phyloP scores from a whole-genome alignment of 2,797 vertebrate species.

The Tarsius wallacei region DNA sequence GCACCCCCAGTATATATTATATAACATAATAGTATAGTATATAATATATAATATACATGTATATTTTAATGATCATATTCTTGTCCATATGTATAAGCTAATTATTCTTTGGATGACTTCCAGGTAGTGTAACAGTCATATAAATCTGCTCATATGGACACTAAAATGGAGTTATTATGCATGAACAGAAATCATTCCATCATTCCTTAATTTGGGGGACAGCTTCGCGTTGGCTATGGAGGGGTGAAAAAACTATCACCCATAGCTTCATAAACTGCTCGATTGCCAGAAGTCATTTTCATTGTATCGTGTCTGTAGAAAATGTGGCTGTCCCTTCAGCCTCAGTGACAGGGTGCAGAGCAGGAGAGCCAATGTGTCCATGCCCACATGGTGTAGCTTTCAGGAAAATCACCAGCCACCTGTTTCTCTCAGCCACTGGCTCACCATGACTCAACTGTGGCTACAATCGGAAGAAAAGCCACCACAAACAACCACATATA shows the following conservation, averaged over 20 bases:
- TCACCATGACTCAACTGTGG: background rate
- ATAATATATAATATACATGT: background rate
- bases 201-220: slow-evolving; percentile 2
- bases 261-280: background rate
- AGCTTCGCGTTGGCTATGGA: background rate
- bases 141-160: background rate
- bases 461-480: background rate
- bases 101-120: slow-evolving; percentile 65
- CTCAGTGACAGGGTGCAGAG: background rate
- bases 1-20: background rate
- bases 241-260: background rate
- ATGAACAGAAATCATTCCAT: background rate
- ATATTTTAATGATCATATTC: slow-evolving; percentile 29
- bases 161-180: background rate
- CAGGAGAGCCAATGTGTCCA: fast-evolving
- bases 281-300: background rate
- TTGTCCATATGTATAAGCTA: background rate
- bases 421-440: background rate
- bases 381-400: background rate
- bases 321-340: background rate
- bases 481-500: background rate
- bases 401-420: background rate
- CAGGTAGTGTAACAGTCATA: background rate
- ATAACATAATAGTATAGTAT: background rate
- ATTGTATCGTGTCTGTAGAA: background rate